Conservation (phyloP, 1,140 invertebrate genomes). For the Magallana ariakensis region DNA sequence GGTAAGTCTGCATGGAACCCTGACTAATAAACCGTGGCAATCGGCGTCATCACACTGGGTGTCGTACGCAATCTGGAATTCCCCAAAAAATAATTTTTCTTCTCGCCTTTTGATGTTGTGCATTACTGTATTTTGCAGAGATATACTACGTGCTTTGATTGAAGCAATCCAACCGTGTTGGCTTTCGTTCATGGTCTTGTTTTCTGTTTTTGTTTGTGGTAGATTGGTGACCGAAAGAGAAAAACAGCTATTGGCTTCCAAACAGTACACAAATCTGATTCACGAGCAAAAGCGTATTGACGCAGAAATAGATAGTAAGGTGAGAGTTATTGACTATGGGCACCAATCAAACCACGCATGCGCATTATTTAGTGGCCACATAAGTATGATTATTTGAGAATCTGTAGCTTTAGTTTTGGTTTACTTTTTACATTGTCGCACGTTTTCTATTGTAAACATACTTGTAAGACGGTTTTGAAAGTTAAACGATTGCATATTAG, state of each 20-base stretch:
- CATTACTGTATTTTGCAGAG: not conserved
- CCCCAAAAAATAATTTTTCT: too few relatives aligned
- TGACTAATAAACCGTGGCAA: not conserved
- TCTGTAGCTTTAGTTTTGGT: too few relatives aligned
- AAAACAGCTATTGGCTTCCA: slow-evolving; percentile 67
- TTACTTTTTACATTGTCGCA: too few relatives aligned
- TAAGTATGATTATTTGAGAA: too few relatives aligned
- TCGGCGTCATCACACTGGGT: not conserved
- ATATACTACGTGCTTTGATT: not conserved
- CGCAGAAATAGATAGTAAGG: slow-evolving; percentile 74
- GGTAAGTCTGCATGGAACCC: slow-evolving; percentile 59
- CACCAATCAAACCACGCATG: slow-evolving; percentile 21
- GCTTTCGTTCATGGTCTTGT: not conserved
- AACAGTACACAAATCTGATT: slow-evolving; percentile 71
- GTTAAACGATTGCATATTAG: too few relatives aligned
- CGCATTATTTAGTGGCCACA: not conserved
- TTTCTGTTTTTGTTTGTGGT: slow-evolving; percentile 56
- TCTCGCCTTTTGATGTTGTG: not conserved
- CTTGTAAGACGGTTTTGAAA: too few relatives aligned
- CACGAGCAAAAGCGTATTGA: slow-evolving; percentile 73
- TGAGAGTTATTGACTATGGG: slow-evolving; percentile 51
- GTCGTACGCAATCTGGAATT: not conserved
- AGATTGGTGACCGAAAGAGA: slow-evolving; percentile 75
- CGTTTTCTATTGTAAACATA: too few relatives aligned
- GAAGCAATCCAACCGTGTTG: not conserved